These are phyloP conservation scores for Hypolimnas misippus DNA, from an alignment of 2,888 invertebrate species.

Conservation along the genomic window DNA sequence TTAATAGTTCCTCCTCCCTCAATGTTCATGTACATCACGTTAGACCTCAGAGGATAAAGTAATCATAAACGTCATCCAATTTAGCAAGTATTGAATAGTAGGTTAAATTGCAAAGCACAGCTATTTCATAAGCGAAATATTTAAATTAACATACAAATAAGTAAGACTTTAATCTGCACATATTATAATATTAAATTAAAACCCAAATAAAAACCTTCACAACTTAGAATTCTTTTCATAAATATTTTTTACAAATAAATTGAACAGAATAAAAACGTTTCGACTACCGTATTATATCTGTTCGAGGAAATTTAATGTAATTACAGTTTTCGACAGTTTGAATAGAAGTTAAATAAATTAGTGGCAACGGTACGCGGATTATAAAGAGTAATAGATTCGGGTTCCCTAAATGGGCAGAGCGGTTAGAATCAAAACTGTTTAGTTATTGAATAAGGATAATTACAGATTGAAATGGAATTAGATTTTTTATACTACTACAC, in stretches of 20 bases:
- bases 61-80: too few relatives aligned
- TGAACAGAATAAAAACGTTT: background rate
- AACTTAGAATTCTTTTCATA: too few relatives aligned
- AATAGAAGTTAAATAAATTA: slow-evolving; percentile 2
- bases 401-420: background rate
- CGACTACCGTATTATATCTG: background rate
- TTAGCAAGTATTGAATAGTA: too few relatives aligned
- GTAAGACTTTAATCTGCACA: too few relatives aligned
- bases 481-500: background rate
- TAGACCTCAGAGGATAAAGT: too few relatives aligned
- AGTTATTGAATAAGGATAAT: slow-evolving; percentile 25
- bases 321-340: background rate
- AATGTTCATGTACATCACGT: too few relatives aligned
- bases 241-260: background rate
- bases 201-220: too few relatives aligned
- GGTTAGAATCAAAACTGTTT: slow-evolving; percentile 16
- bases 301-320: background rate
- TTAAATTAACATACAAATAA: too few relatives aligned
- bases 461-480: slow-evolving; percentile 28
- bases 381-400: background rate
- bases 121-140: too few relatives aligned
- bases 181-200: too few relatives aligned
- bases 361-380: background rate
- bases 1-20: too few relatives aligned
- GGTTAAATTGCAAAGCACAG: too few relatives aligned